Base-by-base conservation (phyloP, 2,888 invertebrate genomes). In the Diabrotica balteata region DNA sequence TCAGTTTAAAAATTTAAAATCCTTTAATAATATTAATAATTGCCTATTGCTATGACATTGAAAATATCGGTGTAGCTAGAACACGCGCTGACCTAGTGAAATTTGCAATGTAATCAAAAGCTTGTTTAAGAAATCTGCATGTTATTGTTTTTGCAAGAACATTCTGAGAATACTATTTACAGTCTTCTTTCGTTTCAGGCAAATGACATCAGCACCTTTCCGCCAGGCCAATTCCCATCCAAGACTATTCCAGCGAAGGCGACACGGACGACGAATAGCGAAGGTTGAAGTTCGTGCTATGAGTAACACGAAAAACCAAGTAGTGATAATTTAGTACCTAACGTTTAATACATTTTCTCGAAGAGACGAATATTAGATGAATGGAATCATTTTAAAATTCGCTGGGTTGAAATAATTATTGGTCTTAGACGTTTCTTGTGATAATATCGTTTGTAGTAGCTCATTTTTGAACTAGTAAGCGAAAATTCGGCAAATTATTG, bases 211-310 rank as follows among this genome's bases (percentile, higher is more conserved):
- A 73, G 91, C 91, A 0, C 91, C 91, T 47, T 90, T 90, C 82
- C 82, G 87, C 88, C 70, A 87, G 90, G 78, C 89, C 88, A 73
- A 84, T 88, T 72, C 86, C 88, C 73, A 87, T 90, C 69, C 89
- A 89, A 73, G 91, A 91, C 76, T 91, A 90, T 86, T 95, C 93
- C 79, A 95, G 95, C 84, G 96, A 95, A 81, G 92, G 94, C 53
- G 96, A 94, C 82, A 93, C 95, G 49, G 96, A 96, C 84, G 96
- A 96, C 82, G 96, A 97, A 88, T 96, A 89, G 86, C 82, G 80
- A 73, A 81, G 80, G 79, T 79, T 69, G 57, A 77, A 73, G 60
- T 73, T 75, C 73, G 74, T 68, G 72, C 66, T 73, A 32, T 62
- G 55, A 68, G 54, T 72, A 73, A 73, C 75, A 72, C 72, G 69